A percentile compares a stretch with the other conserved stretches of the same genome.
phyloP scores from a whole-genome alignment of 2,888 invertebrate genomes.

The Hymenopus coronatus region DNA sequence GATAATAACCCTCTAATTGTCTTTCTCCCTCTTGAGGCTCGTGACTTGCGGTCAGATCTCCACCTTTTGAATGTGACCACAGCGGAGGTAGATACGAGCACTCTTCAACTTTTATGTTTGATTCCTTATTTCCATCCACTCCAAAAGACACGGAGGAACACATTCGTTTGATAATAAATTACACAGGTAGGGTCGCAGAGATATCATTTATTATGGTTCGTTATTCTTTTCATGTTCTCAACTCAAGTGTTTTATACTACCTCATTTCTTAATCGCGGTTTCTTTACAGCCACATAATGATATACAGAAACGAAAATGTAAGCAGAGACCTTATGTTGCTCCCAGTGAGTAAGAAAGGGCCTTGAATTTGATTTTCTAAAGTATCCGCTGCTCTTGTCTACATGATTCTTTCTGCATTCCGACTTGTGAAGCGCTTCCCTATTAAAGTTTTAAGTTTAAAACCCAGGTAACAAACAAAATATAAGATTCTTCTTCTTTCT shows the following conservation, averaged over 20 bases:
- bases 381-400: background rate
- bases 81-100: background rate
- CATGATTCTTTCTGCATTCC: background rate
- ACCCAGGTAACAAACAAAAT: no score
- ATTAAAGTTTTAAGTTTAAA: no score
- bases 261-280: background rate
- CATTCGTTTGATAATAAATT: background rate
- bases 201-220: background rate
- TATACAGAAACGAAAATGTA: background rate
- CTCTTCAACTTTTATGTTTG: background rate
- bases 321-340: background rate
- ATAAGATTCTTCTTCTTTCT: no score
- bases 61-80: background rate
- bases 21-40: background rate
- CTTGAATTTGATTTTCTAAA: background rate
- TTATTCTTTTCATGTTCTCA: background rate
- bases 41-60: background rate
- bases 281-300: background rate
- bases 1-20: background rate
- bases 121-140: background rate
- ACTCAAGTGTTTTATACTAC: background rate
- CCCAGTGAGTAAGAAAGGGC: background rate
- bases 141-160: background rate
- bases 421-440: background rate
- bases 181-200: background rate